Conservation (phyloP, 2,797 vertebrate species). For the Etheostoma perlongum region DNA sequence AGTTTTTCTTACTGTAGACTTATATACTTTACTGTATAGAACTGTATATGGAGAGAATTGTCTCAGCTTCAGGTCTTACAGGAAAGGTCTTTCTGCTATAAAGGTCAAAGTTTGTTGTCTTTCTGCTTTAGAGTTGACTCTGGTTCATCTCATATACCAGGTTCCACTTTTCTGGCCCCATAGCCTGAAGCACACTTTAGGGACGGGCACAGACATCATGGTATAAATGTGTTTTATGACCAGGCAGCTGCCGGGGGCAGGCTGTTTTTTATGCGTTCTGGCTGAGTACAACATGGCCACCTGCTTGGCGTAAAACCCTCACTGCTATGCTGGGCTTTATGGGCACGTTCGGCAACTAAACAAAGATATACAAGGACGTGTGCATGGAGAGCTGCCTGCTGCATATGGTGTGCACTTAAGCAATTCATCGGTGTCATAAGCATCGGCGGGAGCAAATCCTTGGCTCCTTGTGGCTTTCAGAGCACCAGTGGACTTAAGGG, state of each 20-base stretch:
- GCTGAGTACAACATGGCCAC: conserved; percentile 82
- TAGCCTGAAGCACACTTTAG: conserved; percentile 74
- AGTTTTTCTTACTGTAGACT: conserved; percentile 22
- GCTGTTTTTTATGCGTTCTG: conserved; percentile 82
- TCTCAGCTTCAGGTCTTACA: conserved; percentile 9
- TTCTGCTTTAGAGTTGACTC: conserved; percentile 45
- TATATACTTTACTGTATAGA: conserved; percentile 20
- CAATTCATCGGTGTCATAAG: conserved; percentile 69
- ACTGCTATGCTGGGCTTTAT: conserved; percentile 76
- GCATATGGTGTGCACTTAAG: conserved; percentile 74
- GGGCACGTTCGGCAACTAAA: conserved; percentile 68
- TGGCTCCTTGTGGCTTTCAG: conserved; percentile 48
- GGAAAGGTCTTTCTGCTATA: neutral
- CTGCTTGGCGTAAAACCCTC: conserved; percentile 81
- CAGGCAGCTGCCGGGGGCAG: conserved; percentile 83
- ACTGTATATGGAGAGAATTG: conserved; percentile 20
- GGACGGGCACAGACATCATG: conserved; percentile 81
- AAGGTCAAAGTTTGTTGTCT: conserved; percentile 53
- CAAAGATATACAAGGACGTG: conserved; percentile 76
- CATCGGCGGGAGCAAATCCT: conserved; percentile 43
- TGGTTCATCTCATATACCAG: conserved; percentile 42
- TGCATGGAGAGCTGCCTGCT: conserved; percentile 53
- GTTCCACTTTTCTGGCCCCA: conserved; percentile 62
- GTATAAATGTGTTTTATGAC: conserved; percentile 86
- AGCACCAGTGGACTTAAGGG: conserved; percentile 58